Evolutionary conservation across 1,140 invertebrate genomes (phyloP).

Genomic region (Trichonephila clavata): DNA sequence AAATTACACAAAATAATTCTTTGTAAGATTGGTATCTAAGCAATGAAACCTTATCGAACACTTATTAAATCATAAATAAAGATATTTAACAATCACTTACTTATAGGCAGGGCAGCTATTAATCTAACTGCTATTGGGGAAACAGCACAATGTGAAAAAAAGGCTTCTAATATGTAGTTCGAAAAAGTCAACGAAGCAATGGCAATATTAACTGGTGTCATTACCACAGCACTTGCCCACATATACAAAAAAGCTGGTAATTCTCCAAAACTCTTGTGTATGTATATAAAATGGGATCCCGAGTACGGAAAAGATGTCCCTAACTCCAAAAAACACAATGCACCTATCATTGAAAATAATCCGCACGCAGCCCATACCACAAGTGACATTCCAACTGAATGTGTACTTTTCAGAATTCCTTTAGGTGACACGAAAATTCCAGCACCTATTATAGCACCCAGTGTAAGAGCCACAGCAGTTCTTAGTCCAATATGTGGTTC

Average conservation of each 20-base stretch:
- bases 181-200: constrained; percentile 86
- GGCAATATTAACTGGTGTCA: constrained; percentile 90
- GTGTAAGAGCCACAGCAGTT: constrained; percentile 90
- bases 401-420: constrained; percentile 81
- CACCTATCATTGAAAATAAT: constrained; percentile 92
- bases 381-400: constrained; percentile 79
- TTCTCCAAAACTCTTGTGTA: constrained; percentile 81
- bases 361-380: constrained; percentile 79
- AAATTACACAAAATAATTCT: no score
- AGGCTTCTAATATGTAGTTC: constrained; percentile 80
- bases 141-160: constrained; percentile 86
- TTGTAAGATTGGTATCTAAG: no score
- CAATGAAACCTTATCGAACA: background rate
- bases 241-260: constrained; percentile 81
- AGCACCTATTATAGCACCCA: constrained; percentile 94
- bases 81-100: constrained; percentile 83
- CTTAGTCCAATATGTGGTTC: constrained; percentile 90
- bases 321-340: constrained; percentile 97
- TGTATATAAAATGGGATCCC: constrained; percentile 98
- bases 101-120: constrained; percentile 87
- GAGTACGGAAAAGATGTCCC: constrained; percentile 91
- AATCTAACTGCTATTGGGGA: constrained; percentile 86
- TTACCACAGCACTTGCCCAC: constrained; percentile 89
- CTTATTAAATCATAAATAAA: background rate
- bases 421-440: constrained; percentile 84